Evolutionary conservation across 2,888 invertebrate genomes (phyloP).

Genomic region (Ectropis crepuscularia): DNA sequence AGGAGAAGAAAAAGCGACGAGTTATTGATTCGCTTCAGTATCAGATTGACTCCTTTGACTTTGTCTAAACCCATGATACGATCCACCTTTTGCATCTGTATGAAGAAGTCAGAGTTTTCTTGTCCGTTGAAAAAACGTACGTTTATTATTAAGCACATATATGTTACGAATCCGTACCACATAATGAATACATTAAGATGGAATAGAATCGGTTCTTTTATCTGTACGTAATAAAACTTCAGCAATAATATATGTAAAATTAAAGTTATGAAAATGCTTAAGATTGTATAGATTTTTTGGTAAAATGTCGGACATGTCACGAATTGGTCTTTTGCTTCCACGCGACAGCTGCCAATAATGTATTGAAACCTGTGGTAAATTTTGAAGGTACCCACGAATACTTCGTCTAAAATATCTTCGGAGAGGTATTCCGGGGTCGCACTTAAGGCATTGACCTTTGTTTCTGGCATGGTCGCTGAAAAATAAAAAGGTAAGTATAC

Average conservation of each 20-base stretch:
- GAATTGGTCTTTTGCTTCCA: constrained; percentile 56
- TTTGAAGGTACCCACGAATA: constrained; percentile 52
- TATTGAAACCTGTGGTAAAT: constrained; percentile 52
- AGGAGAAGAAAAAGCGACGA: constrained; percentile 40
- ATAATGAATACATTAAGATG: constrained; percentile 40
- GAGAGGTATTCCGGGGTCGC: constrained; percentile 56
- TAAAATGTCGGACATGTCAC: constrained; percentile 54
- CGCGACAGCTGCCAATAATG: constrained; percentile 57
- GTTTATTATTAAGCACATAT: constrained; percentile 51
- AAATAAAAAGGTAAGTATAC: background rate
- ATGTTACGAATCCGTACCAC: constrained; percentile 43
- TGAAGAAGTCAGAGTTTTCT: constrained; percentile 55
- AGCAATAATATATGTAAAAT: constrained; percentile 33
- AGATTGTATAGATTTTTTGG: constrained; percentile 58
- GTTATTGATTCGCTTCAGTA: constrained; percentile 44
- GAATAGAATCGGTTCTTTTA: constrained; percentile 36
- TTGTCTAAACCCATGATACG: constrained; percentile 58
- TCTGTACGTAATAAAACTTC: constrained; percentile 28
- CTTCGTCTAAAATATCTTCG: constrained; percentile 59
- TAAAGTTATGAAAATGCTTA: constrained; percentile 42
- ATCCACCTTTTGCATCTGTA: constrained; percentile 64
- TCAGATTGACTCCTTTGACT: constrained; percentile 46
- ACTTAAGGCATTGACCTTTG: constrained; percentile 18
- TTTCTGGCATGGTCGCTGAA: constrained; percentile 19
- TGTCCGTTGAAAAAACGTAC: constrained; percentile 59